Evolutionary conservation across 2,888 invertebrate species (phyloP).

Genomic region (Pharmacophagus antenor): DNA sequence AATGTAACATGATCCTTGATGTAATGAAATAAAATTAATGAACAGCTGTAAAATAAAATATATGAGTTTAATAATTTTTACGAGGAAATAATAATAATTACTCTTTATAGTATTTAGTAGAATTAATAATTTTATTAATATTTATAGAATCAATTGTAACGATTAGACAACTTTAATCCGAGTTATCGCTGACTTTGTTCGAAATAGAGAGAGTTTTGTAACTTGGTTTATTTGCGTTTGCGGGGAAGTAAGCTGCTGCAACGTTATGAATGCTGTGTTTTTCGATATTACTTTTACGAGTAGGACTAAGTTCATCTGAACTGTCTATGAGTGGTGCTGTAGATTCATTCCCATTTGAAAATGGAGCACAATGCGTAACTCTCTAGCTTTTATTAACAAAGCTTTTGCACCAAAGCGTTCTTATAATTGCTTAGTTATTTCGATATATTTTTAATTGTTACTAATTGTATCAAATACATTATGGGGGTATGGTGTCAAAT

Average conservation of each 20-base stretch:
- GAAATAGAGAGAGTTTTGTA: neutral
- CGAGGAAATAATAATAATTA: no score
- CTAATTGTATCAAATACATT: no score
- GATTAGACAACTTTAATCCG: neutral
- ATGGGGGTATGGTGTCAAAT: no score
- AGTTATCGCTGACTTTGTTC: neutral
- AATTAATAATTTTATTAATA: neutral
- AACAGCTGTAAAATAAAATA: no score
- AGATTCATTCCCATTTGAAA: neutral
- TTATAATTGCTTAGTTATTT: neutral
- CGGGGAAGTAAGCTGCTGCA: neutral
- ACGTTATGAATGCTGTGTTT: constrained; percentile 12
- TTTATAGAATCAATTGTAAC: no score
- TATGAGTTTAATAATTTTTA: no score
- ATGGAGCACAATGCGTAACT: neutral
- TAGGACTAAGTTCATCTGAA: constrained; percentile 8
- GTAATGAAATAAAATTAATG: no score
- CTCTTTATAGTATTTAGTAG: no score
- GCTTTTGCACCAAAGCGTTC: neutral
- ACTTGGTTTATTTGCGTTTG: neutral
- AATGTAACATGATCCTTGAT: no score
- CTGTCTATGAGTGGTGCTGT: constrained; percentile 4
- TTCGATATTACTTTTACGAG: constrained; percentile 20
- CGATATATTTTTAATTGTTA: no score
- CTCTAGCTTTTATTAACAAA: neutral